These are phyloP conservation scores for Microcebus ravelobensis DNA, from an alignment of 2,113 vertebrate genomes.

Conservation along the genomic window DNA sequence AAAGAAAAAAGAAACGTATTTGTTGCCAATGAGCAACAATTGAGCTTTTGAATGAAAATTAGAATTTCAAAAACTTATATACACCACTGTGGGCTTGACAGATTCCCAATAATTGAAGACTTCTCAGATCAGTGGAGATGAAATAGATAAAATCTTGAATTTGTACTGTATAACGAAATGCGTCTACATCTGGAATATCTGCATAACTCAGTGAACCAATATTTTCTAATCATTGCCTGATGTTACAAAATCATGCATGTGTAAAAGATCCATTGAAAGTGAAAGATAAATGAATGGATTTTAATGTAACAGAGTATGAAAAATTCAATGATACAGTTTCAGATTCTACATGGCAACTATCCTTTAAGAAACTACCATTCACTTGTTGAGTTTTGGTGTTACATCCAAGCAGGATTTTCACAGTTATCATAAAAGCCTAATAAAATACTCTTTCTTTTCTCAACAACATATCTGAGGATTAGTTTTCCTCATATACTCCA, in stretches of 20 bases:
- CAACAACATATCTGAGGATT: background rate
- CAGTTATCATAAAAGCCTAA: background rate
- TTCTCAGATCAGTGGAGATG: background rate
- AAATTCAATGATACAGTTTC: background rate
- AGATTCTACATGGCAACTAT: background rate
- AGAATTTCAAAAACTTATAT: background rate
- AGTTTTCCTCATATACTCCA: background rate
- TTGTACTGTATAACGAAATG: background rate
- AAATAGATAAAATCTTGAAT: background rate
- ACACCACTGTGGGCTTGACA: background rate
- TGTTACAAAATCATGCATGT: background rate
- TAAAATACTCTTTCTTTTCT: background rate
- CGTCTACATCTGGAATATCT: background rate
- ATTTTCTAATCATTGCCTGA: background rate
- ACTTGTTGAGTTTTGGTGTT: background rate
- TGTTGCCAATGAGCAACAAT: background rate
- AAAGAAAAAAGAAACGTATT: background rate
- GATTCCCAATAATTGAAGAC: background rate
- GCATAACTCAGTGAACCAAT: background rate
- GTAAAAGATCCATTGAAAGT: background rate
- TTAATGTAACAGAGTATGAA: background rate
- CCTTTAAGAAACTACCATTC: background rate
- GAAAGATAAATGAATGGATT: background rate
- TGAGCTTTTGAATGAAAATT: background rate
- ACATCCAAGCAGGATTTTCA: constrained; percentile 1